Evolutionary conservation across 1,140 invertebrate species (phyloP).

Genomic region (Centruroides vittatus): DNA sequence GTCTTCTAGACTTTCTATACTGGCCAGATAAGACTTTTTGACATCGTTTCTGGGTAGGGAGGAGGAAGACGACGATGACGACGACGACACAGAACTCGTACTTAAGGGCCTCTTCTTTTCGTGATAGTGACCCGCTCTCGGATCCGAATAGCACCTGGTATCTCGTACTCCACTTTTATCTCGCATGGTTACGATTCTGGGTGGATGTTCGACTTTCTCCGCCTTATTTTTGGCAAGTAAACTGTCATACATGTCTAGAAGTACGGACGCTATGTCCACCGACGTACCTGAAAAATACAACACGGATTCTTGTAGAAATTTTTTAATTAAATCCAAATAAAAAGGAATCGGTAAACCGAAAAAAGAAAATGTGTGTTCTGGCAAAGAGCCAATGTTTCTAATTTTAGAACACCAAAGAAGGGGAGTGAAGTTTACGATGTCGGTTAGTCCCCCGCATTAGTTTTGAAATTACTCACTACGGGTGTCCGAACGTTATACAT

Average conservation of each 20-base stretch:
- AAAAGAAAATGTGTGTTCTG: too few species aligned
- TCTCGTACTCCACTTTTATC: conserved; percentile 2
- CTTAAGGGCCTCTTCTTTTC: conserved; percentile 47
- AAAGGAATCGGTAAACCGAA: too few species aligned
- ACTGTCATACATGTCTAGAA: conserved; percentile 50
- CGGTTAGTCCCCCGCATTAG: too few species aligned
- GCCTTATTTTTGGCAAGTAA: conserved; percentile 32
- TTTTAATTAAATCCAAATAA: too few species aligned
- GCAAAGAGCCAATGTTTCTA: too few species aligned
- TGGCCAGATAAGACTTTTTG: conserved; percentile 50
- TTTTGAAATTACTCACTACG: too few species aligned
- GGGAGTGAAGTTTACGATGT: too few species aligned
- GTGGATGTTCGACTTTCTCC: conserved; percentile 9
- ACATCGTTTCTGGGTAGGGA: conserved; percentile 17
- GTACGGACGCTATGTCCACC: conserved; percentile 44
- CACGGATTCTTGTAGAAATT: too few species aligned
- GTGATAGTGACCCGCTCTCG: conserved; percentile 11
- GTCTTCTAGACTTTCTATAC: conserved; percentile 52
- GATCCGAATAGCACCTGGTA: conserved; percentile 6
- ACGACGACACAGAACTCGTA: conserved; percentile 64
- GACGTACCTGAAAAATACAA: conserved; percentile 38
- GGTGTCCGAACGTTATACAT: too few species aligned
- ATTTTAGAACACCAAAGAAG: too few species aligned
- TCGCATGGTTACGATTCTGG: conserved; percentile 13
- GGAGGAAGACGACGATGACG: conserved; percentile 40